These are phyloP conservation scores for Pangasius macronema DNA, from an alignment of 2,797 vertebrate species.

Conservation along the genomic window DNA sequence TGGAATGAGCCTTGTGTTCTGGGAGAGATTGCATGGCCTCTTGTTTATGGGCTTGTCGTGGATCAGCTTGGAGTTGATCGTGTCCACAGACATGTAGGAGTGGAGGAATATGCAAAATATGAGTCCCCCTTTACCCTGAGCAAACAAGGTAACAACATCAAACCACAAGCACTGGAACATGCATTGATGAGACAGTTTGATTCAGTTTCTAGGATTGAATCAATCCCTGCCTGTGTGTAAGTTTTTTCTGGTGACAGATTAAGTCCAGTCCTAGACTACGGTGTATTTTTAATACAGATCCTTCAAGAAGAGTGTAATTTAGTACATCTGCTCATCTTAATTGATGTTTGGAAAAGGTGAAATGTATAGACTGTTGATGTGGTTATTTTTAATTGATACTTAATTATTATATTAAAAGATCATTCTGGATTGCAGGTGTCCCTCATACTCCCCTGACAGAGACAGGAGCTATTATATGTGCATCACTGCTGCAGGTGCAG, in stretches of 20 bases:
- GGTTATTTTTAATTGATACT: neutral
- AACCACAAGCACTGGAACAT: neutral
- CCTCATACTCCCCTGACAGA: conserved; percentile 72
- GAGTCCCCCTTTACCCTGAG: conserved; percentile 69
- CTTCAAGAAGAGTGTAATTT: neutral
- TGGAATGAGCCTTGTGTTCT: conserved; percentile 64
- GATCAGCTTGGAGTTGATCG: conserved; percentile 68
- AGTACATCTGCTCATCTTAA: neutral
- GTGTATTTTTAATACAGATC: neutral
- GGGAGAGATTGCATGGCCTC: conserved; percentile 67
- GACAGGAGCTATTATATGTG: conserved; percentile 69
- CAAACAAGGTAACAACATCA: conserved; percentile 63
- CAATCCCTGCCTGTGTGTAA: neutral
- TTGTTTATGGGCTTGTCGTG: conserved; percentile 68
- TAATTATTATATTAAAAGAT: conserved; percentile 10
- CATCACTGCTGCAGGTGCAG: conserved; percentile 69
- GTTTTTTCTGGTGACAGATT: neutral
- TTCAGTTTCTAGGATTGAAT: neutral
- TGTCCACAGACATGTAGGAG: conserved; percentile 71
- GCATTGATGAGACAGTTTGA: neutral
- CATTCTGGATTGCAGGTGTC: conserved; percentile 57
- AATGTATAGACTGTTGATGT: neutral
- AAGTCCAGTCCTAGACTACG: neutral
- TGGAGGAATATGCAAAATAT: conserved; percentile 69
- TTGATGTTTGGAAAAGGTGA: neutral